phyloP scores from a whole-genome alignment of 2,113 vertebrate genomes.

The Aspidoscelis tigris region DNA sequence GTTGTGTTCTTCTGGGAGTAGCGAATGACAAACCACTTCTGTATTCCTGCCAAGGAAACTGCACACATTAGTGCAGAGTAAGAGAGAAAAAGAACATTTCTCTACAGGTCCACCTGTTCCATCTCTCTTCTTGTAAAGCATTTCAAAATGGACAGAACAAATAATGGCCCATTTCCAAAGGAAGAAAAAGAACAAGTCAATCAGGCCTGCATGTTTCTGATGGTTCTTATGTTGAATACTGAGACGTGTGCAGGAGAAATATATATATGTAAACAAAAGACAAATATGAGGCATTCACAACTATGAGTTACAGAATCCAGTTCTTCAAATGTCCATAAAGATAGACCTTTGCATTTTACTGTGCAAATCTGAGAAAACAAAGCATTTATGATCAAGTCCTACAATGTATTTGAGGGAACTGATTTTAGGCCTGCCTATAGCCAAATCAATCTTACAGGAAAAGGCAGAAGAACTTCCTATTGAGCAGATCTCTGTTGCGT shows the following conservation, averaged over 20 bases:
- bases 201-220: neutral
- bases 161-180: too few relatives aligned
- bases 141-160: neutral
- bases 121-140: neutral
- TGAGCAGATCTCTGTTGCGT: too few relatives aligned
- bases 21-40: too few relatives aligned
- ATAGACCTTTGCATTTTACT: neutral
- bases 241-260: neutral
- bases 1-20: too few relatives aligned
- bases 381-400: neutral
- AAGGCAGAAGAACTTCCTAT: neutral
- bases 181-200: neutral
- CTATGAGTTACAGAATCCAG: neutral
- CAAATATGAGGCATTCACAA: neutral
- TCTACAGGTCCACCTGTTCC: neutral
- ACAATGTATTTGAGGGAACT: neutral
- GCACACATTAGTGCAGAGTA: neutral
- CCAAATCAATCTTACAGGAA: neutral
- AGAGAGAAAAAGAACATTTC: neutral
- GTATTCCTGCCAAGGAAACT: neutral
- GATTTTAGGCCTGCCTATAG: neutral
- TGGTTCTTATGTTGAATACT: neutral
- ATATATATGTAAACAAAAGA: neutral
- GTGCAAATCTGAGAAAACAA: neutral
- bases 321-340: neutral